Evolutionary conservation across 2,113 vertebrate species (phyloP), one percentile per base, ranked within the genome.

Genomic region (Leptosomus discolor): DNA sequence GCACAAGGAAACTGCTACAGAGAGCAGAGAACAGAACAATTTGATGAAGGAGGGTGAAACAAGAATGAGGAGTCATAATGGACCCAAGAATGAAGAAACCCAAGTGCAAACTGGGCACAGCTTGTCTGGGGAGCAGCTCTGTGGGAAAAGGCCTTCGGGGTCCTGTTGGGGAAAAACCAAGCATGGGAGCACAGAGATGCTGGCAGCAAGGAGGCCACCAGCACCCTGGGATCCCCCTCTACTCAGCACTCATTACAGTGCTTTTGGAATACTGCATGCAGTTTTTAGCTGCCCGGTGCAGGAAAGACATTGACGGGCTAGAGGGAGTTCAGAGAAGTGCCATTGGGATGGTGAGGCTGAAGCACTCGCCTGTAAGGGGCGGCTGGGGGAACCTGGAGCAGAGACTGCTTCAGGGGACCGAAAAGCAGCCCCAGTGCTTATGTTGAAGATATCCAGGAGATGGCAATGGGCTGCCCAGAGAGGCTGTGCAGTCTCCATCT

Each of bases 21-120:
- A 51, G 8, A 46, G 58, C 37, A 73, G 46, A 78, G 16, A 95
- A 64, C 26, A 67, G n/a, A 85, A 70, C 17, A 73, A 12, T 56
- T 26, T 48, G 46, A 68, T 39, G 67, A 78, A 56, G 20, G 17
- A 70, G 9, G 3, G 54, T 45, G 48, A 84, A 81, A 81, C 36
- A 27, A 83, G 39, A 34, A 43, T 15, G 12, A 75, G 10, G 12
- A 39, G 26, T 34, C 63, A 58, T 10, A 11, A 58, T 48, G 18
- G 43, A 46, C 34, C 75, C 11, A 26, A 37, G 11, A 56, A 45
- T 12, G 11, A 79, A 70, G n/a, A 69, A 53, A 30, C 1, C 2
- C 0, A 0, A 81, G 7, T 1, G 29, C 54, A 77, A 80, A 73
- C 8, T 29, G 26, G n/a, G 68, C 2, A 1, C n/a, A 51, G 32